Percentiles rank a stretch among this genome's conserved stretches.
phyloP scores from a whole-genome alignment of 1,140 invertebrate species.

The Zaprionus tsacasi region DNA sequence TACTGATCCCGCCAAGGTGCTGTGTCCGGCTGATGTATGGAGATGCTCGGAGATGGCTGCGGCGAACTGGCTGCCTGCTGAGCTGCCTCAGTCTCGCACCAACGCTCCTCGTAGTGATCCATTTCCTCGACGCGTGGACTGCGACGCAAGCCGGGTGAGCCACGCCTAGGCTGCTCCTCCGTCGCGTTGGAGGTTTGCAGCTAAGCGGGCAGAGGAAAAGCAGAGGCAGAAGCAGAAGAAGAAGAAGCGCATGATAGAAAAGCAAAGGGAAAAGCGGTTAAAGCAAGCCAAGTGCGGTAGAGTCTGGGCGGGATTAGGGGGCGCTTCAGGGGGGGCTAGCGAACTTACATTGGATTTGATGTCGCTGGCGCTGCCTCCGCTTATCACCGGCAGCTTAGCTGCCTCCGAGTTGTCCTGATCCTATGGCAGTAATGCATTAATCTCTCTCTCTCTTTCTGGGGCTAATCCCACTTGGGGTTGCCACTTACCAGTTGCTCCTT shows the following conservation, averaged over 20 bases:
- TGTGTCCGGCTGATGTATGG: conserved; percentile 60
- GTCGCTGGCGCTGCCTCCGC: conserved; percentile 46
- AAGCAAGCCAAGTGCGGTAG: conserved; percentile 8
- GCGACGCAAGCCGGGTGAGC: conserved; percentile 68
- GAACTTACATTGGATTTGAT: conserved; percentile 76
- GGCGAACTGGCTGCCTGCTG: conserved; percentile 9
- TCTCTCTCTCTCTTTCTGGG: not conserved
- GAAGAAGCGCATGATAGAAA: conserved; percentile 51
- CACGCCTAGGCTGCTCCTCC: conserved; percentile 60
- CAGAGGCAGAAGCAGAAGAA: conserved; percentile 10
- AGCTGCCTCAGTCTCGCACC: conserved; percentile 54
- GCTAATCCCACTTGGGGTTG: not conserved
- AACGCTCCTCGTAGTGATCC: conserved; percentile 76
- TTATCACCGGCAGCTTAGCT: conserved; percentile 29
- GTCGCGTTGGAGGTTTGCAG: conserved; percentile 66
- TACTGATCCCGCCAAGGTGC: conserved; percentile 75
- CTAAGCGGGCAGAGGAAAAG: conserved; percentile 42
- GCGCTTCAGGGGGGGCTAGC: not conserved
- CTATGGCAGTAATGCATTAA: conserved; percentile 25
- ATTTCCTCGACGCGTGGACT: conserved; percentile 82
- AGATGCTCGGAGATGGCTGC: conserved; percentile 52
- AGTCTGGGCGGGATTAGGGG: not conserved
- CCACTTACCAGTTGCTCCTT: conserved; percentile 67
- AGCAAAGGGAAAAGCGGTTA: conserved; percentile 63
- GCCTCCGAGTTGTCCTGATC: conserved; percentile 47